Percentiles rank a stretch among this genome's conserved stretches.
Evolutionary conservation across 2,797 vertebrate species (phyloP).

Genomic region (Silurus aristotelis): DNA sequence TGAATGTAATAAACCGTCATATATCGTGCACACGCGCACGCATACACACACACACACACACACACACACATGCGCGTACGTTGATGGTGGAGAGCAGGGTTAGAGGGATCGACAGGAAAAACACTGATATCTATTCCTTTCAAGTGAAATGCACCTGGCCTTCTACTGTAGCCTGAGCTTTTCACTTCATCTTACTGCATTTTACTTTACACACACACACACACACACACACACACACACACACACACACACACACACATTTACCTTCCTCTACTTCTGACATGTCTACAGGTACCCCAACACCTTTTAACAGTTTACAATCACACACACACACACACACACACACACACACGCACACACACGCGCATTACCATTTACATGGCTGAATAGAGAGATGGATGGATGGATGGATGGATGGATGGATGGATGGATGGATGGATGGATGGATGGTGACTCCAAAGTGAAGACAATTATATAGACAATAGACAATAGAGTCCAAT

Average conservation of each 20-base stretch:
- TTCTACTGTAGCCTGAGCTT: background rate
- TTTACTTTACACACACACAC: background rate
- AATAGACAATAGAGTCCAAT: background rate
- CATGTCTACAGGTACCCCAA: background rate
- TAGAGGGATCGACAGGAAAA: background rate
- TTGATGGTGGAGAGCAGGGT: background rate
- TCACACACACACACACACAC: background rate
- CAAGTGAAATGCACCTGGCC: background rate
- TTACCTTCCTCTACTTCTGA: conserved; percentile 8
- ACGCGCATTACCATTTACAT: background rate
- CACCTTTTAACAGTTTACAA: background rate
- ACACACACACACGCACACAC: too few species aligned
- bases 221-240: background rate
- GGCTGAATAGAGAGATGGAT: background rate
- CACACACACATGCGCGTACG: background rate
- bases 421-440: background rate
- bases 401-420: background rate
- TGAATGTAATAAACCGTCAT: background rate
- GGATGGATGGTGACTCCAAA: background rate
- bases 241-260: background rate
- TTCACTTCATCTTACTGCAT: conserved; percentile 7
- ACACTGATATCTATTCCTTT: background rate
- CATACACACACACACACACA: conserved; percentile 1
- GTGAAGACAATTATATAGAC: background rate
- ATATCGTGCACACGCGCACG: background rate